These are phyloP conservation scores for Melanocharis versteri DNA, from an alignment of 2,113 vertebrate species.

Conservation along the genomic window DNA sequence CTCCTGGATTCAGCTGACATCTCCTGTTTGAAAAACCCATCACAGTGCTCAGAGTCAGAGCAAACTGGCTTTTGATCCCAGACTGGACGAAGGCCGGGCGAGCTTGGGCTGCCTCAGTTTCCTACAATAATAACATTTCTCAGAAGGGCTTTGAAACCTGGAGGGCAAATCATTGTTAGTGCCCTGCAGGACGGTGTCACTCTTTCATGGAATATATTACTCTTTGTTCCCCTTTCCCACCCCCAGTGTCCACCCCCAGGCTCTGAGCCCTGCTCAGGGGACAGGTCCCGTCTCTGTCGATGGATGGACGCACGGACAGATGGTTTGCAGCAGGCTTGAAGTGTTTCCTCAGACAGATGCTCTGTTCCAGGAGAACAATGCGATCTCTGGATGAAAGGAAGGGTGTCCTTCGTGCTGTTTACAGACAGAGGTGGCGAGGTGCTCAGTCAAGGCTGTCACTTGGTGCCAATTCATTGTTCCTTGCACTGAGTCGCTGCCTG, in stretches of 20 bases:
- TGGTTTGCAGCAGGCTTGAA: slow-evolving; percentile 59
- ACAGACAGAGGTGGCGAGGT: slow-evolving; percentile 46
- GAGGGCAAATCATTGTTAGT: neutral
- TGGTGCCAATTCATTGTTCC: slow-evolving; percentile 63
- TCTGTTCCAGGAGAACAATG: slow-evolving; percentile 43
- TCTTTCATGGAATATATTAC: neutral
- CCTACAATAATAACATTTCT: neutral
- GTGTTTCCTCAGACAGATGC: slow-evolving; percentile 36
- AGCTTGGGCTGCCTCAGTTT: slow-evolving; percentile 8
- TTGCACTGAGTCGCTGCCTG: slow-evolving; percentile 43
- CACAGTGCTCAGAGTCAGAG: neutral
- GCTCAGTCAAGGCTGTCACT: slow-evolving; percentile 40
- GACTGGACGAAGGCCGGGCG: neutral
- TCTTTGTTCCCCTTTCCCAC: slow-evolving; percentile 1
- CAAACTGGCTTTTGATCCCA: neutral
- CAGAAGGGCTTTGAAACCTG: neutral
- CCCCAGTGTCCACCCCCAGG: neutral
- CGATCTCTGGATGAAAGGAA: slow-evolving; percentile 51
- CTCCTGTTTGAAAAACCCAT: neutral
- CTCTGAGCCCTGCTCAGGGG: neutral
- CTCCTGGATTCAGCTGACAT: neutral
- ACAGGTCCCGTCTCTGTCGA: neutral
- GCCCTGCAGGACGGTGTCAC: neutral
- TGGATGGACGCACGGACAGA: neutral
- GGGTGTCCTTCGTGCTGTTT: slow-evolving; percentile 58